Conservation (phyloP, 2,797 vertebrate genomes). For the Ctenosaura bakeri region DNA sequence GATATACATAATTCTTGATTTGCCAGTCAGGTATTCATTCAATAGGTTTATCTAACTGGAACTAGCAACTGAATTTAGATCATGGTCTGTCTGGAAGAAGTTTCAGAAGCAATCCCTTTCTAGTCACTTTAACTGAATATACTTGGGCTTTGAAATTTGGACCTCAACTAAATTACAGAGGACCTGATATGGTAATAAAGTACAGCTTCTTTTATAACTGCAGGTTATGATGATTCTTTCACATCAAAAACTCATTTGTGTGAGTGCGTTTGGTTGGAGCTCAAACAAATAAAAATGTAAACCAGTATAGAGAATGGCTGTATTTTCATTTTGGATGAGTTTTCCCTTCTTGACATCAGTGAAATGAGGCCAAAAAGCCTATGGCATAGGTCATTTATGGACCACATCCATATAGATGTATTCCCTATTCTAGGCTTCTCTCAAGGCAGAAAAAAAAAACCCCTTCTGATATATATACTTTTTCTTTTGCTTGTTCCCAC, state of each 20-base stretch:
- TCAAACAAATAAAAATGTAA: not conserved
- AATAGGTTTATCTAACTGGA: no score
- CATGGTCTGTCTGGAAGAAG: no score
- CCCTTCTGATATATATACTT: not conserved
- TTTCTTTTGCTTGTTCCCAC: conserved; percentile 46
- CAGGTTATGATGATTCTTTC: not conserved
- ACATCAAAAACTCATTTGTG: not conserved
- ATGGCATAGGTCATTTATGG: no score
- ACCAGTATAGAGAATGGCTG: not conserved
- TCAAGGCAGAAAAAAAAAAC: no score
- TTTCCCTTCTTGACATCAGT: no score
- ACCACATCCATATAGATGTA: not conserved
- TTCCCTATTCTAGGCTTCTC: not conserved
- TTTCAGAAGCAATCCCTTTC: not conserved
- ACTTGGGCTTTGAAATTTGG: not conserved
- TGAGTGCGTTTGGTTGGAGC: not conserved
- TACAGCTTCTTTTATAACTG: not conserved
- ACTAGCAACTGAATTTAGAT: no score
- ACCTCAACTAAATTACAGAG: not conserved
- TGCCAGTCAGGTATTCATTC: no score
- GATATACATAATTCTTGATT: no score
- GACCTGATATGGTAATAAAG: not conserved
- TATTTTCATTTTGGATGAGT: no score
- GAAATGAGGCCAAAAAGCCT: no score
- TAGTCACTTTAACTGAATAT: not conserved